Conservation (phyloP, 1,140 invertebrate species). For the Diprion similis region DNA sequence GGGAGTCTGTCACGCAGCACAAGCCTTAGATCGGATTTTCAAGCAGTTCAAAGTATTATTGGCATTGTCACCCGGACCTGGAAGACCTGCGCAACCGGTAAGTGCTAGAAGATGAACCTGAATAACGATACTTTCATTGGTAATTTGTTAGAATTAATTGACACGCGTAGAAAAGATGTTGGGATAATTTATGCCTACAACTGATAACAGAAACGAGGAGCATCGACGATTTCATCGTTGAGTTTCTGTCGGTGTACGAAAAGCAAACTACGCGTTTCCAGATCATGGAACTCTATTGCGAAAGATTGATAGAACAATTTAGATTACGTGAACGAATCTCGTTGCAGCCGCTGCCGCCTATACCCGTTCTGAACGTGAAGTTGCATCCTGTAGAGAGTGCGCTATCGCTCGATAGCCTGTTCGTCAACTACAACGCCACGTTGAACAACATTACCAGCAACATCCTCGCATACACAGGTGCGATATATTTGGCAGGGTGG, state of each 20-base stretch:
- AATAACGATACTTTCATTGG: no score
- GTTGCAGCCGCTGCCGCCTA: background rate
- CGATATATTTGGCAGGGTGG: background rate
- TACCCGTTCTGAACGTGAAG: background rate
- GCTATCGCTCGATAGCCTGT: background rate
- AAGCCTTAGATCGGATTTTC: no score
- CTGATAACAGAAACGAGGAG: background rate
- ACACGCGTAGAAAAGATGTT: background rate
- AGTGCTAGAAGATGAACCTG: no score
- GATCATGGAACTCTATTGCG: background rate
- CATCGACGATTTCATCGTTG: no score
- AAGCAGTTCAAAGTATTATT: no score
- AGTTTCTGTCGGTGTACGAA: background rate
- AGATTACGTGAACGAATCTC: background rate
- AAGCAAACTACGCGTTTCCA: background rate
- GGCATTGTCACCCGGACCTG: no score
- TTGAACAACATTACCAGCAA: background rate
- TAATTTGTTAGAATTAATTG: background rate
- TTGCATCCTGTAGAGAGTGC: background rate
- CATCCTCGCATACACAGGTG: background rate
- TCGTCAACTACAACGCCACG: background rate
- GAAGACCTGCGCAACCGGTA: no score
- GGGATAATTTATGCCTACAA: background rate
- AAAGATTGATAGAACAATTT: background rate
- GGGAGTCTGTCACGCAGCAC: no score